Evolutionary conservation across 2,888 invertebrate genomes (phyloP).

Genomic region (Gymnosoma rotundatum): DNA sequence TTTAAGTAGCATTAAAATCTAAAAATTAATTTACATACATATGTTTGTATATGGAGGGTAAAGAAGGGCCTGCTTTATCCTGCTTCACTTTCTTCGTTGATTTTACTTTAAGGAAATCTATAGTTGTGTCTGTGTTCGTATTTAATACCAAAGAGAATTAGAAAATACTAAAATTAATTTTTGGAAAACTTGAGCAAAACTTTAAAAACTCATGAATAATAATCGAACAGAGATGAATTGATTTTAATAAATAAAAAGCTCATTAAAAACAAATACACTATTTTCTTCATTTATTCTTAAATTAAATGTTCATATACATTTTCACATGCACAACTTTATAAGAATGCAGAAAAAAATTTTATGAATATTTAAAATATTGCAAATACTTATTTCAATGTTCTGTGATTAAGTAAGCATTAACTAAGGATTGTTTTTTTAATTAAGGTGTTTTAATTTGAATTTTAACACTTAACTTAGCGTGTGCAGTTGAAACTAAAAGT

Average conservation of each 20-base stretch:
- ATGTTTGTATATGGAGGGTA: background rate
- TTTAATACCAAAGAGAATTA: slow-evolving; percentile 50
- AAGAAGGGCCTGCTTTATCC: too few species aligned
- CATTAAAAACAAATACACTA: slow-evolving; percentile 21
- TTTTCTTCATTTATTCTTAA: background rate
- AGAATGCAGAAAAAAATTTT: background rate
- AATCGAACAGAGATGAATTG: slow-evolving; percentile 44
- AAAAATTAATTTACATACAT: too few species aligned
- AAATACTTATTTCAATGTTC: too few species aligned
- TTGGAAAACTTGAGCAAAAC: slow-evolving; percentile 19
- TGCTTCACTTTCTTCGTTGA: background rate
- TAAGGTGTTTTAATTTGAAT: too few species aligned
- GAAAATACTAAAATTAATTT: slow-evolving; percentile 26
- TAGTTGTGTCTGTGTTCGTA: background rate
- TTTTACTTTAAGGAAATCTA: background rate
- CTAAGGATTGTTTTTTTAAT: too few species aligned
- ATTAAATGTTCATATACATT: background rate
- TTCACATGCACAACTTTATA: background rate
- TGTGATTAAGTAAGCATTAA: too few species aligned
- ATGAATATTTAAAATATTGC: slow-evolving; percentile 20
- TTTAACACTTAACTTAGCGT: too few species aligned
- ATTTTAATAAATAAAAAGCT: slow-evolving; percentile 37
- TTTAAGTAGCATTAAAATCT: too few species aligned
- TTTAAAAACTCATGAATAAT: slow-evolving; percentile 59
- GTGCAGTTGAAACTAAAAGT: too few species aligned